Percentiles rank a stretch among this genome's conserved stretches.
Evolutionary conservation across 2,888 invertebrate genomes (phyloP).

Genomic region (Mylabris sibirica): DNA sequence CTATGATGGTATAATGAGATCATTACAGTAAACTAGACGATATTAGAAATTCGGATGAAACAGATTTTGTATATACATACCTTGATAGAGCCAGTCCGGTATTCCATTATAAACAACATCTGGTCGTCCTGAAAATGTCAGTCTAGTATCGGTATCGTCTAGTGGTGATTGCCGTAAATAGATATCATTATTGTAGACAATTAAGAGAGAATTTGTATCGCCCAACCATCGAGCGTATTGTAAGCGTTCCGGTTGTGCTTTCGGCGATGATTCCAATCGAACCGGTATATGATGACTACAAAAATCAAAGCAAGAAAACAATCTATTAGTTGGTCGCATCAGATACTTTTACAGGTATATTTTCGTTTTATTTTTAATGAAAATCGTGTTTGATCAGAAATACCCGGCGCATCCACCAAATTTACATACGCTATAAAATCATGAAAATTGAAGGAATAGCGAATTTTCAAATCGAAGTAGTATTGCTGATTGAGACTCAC

Average conservation of each 20-base stretch:
- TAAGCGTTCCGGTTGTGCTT: slow-evolving; percentile 74
- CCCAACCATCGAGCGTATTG: slow-evolving; percentile 88
- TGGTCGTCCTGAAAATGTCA: slow-evolving; percentile 80
- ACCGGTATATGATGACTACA: slow-evolving; percentile 84
- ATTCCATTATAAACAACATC: slow-evolving; percentile 90
- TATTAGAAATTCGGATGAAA: not conserved
- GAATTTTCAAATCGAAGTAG: not conserved
- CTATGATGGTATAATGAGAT: not conserved
- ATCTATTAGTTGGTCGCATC: not conserved
- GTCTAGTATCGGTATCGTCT: slow-evolving; percentile 71
- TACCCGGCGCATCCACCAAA: slow-evolving; percentile 2
- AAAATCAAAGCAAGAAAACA: slow-evolving; percentile 19
- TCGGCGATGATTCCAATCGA: slow-evolving; percentile 77
- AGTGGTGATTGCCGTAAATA: slow-evolving; percentile 80
- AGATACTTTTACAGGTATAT: not conserved
- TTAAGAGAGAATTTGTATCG: slow-evolving; percentile 76
- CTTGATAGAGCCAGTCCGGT: slow-evolving; percentile 97
- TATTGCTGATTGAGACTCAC: not conserved
- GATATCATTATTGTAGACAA: slow-evolving; percentile 89
- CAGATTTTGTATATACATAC: slow-evolving; percentile 63
- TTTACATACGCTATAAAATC: not conserved
- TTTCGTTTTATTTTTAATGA: not conserved
- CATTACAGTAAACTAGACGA: not conserved
- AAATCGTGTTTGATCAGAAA: not conserved
- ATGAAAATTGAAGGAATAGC: not conserved